Conservation (phyloP, 2,888 invertebrate species). For the Hirtodrosophila confusa region DNA sequence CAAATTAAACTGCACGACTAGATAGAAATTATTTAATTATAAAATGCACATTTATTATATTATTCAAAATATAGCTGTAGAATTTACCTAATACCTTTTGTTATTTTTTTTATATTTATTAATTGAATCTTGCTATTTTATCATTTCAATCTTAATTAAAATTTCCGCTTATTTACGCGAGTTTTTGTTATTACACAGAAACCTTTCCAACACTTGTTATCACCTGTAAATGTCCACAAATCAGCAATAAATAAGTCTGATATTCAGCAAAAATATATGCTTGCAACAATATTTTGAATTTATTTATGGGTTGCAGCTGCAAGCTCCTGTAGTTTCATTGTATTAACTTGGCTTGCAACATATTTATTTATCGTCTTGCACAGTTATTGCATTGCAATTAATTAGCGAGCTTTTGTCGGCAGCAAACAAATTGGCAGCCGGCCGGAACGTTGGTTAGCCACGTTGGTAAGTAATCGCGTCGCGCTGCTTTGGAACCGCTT, state of each 20-base stretch:
- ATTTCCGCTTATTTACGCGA: no score
- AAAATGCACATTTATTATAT: not conserved
- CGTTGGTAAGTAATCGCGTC: constrained; percentile 36
- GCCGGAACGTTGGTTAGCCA: constrained; percentile 30
- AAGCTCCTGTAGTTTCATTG: constrained; percentile 26
- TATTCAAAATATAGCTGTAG: no score
- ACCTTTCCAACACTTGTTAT: constrained; percentile 8
- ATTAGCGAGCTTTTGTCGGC: constrained; percentile 32
- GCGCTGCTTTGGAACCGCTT: constrained; percentile 62
- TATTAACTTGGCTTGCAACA: constrained; percentile 21
- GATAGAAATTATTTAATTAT: no score
- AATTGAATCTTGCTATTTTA: no score
- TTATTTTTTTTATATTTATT: no score
- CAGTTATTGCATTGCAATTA: constrained; percentile 30
- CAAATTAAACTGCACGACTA: no score
- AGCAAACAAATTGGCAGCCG: constrained; percentile 6
- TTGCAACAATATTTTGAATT: constrained; percentile 14
- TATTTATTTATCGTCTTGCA: constrained; percentile 17
- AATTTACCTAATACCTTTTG: no score
- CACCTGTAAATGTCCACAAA: constrained; percentile 21
- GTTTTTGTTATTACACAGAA: no score
- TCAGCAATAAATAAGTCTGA: constrained; percentile 31
- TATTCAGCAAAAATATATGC: constrained; percentile 7
- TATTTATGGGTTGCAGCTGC: constrained; percentile 68
- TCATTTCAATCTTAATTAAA: no score